These are phyloP conservation scores for Clarias batrachus DNA, from an alignment of 2,113 vertebrate species.

Conservation along the genomic window DNA sequence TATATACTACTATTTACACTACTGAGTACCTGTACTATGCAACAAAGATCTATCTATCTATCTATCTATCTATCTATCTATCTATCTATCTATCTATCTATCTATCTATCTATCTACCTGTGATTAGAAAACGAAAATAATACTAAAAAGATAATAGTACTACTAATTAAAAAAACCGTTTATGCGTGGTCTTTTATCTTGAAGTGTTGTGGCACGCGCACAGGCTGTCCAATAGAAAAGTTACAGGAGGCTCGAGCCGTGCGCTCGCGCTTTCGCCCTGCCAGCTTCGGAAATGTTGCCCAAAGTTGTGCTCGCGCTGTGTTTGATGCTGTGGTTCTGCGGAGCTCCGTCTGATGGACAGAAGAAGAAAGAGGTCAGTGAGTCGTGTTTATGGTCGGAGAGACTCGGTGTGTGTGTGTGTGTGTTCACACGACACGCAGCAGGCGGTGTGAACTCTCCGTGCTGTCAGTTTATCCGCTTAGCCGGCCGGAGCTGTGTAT, in stretches of 20 bases:
- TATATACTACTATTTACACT: too few relatives aligned
- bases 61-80: too few relatives aligned
- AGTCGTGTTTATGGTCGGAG: neutral
- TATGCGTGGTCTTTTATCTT: constrained; percentile 36
- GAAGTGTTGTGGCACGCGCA: neutral
- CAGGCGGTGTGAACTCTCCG: neutral
- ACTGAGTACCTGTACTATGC: too few relatives aligned
- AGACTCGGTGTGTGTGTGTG: neutral
- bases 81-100: too few relatives aligned
- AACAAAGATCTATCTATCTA: too few relatives aligned
- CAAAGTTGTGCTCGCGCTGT: constrained; percentile 60
- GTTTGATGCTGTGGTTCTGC: constrained; percentile 52
- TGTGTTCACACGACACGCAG: neutral
- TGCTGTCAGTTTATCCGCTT: constrained; percentile 3
- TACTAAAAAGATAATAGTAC: too few relatives aligned
- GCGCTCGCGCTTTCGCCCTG: neutral
- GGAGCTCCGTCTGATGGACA: constrained; percentile 64
- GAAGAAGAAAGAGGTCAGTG: constrained; percentile 82
- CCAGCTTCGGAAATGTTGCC: constrained; percentile 58
- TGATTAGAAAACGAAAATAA: too few relatives aligned
- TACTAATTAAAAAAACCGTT: too few relatives aligned
- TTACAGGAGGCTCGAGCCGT: constrained; percentile 53
- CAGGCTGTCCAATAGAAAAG: constrained; percentile 59
- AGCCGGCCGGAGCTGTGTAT: neutral
- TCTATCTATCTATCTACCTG: too few relatives aligned